Evolutionary conservation across 2,888 invertebrate genomes (phyloP).

Genomic region (Fissipunctia ypsillon): DNA sequence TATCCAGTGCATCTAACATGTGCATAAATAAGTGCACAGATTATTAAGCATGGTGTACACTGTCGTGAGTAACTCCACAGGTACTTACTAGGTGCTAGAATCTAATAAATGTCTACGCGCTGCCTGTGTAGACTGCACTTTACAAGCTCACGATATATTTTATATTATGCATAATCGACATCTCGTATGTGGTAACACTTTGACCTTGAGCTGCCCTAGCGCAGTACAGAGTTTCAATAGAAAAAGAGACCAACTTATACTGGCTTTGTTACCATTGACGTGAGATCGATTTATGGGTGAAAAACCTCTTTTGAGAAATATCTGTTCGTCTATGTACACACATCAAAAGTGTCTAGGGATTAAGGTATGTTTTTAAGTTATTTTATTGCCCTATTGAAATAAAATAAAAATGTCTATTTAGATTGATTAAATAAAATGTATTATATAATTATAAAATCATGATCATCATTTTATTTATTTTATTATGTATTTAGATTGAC

Average conservation of each 20-base stretch:
- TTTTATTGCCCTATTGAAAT: too few species aligned
- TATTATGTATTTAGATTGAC: too few species aligned
- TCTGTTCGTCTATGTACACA: too few species aligned
- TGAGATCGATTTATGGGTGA: background rate
- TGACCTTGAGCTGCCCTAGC: background rate
- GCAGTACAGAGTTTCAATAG: background rate
- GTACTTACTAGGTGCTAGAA: background rate
- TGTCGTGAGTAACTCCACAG: background rate
- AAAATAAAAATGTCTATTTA: too few species aligned
- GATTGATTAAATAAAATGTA: too few species aligned
- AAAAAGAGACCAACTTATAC: too few species aligned
- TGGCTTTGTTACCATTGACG: background rate
- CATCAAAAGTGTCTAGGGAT: too few species aligned
- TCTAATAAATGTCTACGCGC: background rate
- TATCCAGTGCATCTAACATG: background rate
- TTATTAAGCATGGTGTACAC: background rate
- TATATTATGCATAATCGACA: background rate
- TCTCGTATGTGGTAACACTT: background rate
- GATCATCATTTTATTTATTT: too few species aligned
- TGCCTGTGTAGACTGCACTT: background rate
- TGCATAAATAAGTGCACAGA: background rate
- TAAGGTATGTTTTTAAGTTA: too few species aligned
- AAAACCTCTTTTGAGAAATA: background rate
- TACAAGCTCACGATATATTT: background rate
- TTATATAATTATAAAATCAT: too few species aligned